Base-by-base conservation (phyloP, 2,797 vertebrate species). In the Schizopygopsis pylzovi region DNA sequence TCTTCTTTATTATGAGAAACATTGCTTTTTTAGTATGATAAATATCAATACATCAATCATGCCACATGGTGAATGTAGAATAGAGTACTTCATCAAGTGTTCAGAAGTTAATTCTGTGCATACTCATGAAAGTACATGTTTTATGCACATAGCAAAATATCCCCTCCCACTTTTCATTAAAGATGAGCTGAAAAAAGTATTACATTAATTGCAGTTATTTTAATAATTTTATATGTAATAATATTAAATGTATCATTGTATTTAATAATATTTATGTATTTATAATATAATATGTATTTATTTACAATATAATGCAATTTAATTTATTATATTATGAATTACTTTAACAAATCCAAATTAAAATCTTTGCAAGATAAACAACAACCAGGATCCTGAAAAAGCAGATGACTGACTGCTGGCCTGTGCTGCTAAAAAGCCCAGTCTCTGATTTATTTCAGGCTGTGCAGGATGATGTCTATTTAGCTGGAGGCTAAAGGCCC, bases 361-460 rank as follows among this genome's bases (percentile, higher is more conserved):
- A 39, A 22, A 68, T 39, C 1, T 20, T 52, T 20, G 4, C 16
- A 37, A 76, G 25, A 54, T 37, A 33, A 68, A 39, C 16, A 39
- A 54, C 28, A 52, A 12, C 10, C 4, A 52, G n/a, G 43, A n/a
- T 25, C 41, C 1, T 47, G 68, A n/a, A 18, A 28, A 75, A 52
- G 43, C n/a, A 59, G 45, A 56, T 75, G 45, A 41, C 72, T 86
- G 88, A 90, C 54, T 88, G 77, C 5, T 84, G 37, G 49, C 68
- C 76, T 80, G 76, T 80, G n/a, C 87, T 68, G 86, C 65, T 68
- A 84, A 61, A 0, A 52, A 84, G 80, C 65, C 72, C 87, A 79
- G 81, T 86, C 81, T 88, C 89, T 92, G 91, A 91, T 90, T 86
- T 85, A 49, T 72, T 84, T 88, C 82, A 91, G 86, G 90, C 67